Conservation (phyloP, 2,113 vertebrate genomes). For the Indri indri region DNA sequence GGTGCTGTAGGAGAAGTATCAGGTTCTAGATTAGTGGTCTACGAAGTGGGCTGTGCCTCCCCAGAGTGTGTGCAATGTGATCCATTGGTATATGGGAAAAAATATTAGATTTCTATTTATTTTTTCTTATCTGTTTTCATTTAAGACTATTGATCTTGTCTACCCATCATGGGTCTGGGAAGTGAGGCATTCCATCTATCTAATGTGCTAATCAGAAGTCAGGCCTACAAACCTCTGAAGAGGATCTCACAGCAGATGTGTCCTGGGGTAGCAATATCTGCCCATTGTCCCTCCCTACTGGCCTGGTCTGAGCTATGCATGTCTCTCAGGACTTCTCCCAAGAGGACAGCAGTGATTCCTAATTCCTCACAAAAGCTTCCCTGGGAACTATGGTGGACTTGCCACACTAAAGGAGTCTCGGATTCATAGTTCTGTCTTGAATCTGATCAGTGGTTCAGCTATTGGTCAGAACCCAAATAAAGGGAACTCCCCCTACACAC, state of each 20-base stretch:
- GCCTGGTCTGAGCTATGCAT: neutral
- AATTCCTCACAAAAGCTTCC: neutral
- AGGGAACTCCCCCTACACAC: neutral
- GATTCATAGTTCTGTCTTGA: neutral
- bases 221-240: neutral
- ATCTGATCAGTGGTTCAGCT: neutral
- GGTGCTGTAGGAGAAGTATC: neutral
- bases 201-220: neutral
- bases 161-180: neutral
- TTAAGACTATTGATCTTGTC: neutral
- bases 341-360: neutral
- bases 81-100: neutral
- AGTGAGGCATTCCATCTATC: neutral
- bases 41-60: neutral
- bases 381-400: neutral
- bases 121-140: neutral
- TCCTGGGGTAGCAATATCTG: neutral
- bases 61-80: neutral
- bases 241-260: neutral
- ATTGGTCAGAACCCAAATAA: constrained; percentile 5
- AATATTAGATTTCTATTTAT: neutral
- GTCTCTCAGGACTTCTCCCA: neutral
- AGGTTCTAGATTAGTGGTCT: neutral
- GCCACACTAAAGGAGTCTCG: neutral
- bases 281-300: neutral